These are phyloP conservation scores for Pygoscelis adeliae DNA, from an alignment of 2,113 vertebrate genomes.

Conservation along the genomic window DNA sequence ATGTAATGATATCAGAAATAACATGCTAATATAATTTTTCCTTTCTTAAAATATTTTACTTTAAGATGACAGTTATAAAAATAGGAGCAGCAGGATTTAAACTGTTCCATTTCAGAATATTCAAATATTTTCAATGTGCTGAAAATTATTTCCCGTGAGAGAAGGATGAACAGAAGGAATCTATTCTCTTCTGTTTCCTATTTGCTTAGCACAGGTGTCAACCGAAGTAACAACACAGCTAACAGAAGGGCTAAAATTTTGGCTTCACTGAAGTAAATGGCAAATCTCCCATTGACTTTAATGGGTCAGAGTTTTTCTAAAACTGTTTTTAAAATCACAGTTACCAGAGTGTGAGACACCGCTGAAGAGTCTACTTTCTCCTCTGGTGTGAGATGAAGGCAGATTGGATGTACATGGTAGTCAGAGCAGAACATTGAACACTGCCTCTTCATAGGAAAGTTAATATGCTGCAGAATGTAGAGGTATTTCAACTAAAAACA, in stretches of 20 bases:
- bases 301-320: neutral
- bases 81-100: neutral
- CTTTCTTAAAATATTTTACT: neutral
- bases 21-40: neutral
- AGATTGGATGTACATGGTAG: neutral
- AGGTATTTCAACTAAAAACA: neutral
- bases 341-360: neutral
- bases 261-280: neutral
- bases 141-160: neutral
- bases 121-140: neutral
- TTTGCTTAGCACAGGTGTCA: neutral
- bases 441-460: neutral
- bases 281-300: neutral
- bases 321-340: neutral
- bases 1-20: neutral
- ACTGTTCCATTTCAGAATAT: neutral
- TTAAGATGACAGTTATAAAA: neutral
- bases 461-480: neutral
- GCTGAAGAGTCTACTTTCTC: neutral
- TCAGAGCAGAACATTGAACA: conserved; percentile 16
- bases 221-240: neutral
- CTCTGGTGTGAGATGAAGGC: neutral
- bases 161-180: neutral
- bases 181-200: neutral
- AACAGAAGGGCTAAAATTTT: conserved; percentile 17